Conservation (phyloP, 2,888 invertebrate genomes). For the Adineta ricciae region DNA sequence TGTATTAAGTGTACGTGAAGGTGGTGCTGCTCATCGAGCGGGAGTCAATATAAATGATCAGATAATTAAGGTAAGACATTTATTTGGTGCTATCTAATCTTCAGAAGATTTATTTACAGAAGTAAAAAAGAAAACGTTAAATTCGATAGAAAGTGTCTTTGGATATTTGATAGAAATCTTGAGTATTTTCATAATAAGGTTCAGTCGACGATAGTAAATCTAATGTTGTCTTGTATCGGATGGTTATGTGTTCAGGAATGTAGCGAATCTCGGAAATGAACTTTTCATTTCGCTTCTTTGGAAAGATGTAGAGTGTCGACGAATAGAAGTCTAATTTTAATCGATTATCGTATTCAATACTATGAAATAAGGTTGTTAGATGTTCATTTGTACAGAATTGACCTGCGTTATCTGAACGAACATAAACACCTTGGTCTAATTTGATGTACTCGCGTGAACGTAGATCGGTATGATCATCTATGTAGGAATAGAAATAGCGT, state of each 20-base stretch:
- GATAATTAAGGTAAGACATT: constrained; percentile 66
- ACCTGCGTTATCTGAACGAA: neutral
- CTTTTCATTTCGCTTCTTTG: neutral
- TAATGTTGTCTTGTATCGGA: constrained; percentile 11
- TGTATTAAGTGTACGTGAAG: constrained; percentile 86
- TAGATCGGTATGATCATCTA: neutral
- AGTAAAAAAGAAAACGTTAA: neutral
- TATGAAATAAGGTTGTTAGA: no score
- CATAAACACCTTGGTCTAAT: neutral
- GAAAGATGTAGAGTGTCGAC: constrained; percentile 11
- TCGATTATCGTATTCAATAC: neutral
- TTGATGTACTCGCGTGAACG: neutral
- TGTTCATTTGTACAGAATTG: neutral
- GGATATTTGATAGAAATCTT: neutral
- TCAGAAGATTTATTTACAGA: neutral
- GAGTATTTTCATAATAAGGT: neutral
- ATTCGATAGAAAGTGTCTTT: constrained; percentile 21
- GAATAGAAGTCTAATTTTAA: neutral
- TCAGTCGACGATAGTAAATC: neutral
- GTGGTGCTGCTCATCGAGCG: constrained; percentile 83
- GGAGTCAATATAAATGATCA: constrained; percentile 82
- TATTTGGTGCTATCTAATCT: neutral
- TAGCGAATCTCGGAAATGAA: constrained; percentile 8
- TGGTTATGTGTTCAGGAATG: neutral
- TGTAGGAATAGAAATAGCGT: neutral